phyloP scores from a whole-genome alignment of 2,797 vertebrate genomes.

The Iguana delicatissima region DNA sequence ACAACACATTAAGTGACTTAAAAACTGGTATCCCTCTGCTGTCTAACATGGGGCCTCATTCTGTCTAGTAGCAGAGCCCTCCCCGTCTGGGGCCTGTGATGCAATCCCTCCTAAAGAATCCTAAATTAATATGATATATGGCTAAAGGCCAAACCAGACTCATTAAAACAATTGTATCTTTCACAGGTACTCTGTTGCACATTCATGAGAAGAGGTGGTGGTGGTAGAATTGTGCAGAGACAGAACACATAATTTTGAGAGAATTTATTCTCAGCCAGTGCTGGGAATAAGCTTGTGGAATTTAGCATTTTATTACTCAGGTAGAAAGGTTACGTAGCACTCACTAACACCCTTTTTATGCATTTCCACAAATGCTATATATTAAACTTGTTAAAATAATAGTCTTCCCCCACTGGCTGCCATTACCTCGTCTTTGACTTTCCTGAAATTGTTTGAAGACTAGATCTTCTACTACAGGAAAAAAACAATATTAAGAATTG shows the following conservation, averaged over 20 bases:
- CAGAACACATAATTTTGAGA: slow-evolving; percentile 36
- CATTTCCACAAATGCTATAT: slow-evolving; percentile 51
- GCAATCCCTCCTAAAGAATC: not conserved
- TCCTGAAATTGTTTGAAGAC: slow-evolving; percentile 25
- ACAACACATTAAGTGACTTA: no score
- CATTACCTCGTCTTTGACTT: slow-evolving; percentile 20
- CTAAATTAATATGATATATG: slow-evolving; percentile 1
- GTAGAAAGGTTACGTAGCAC: slow-evolving; percentile 42
- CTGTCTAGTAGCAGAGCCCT: no score
- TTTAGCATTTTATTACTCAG: slow-evolving; percentile 43
- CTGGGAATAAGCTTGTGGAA: slow-evolving; percentile 42
- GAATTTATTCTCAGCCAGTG: slow-evolving; percentile 32
- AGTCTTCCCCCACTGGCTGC: not conserved
- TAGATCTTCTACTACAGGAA: not conserved
- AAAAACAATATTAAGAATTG: slow-evolving; percentile 12
- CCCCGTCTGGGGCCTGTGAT: fast-evolving
- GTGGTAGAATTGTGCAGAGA: slow-evolving; percentile 41
- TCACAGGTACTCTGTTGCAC: slow-evolving; percentile 22
- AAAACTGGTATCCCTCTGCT: no score
- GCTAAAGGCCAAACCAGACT: not conserved
- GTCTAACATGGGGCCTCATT: no score
- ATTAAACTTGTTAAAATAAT: slow-evolving; percentile 58
- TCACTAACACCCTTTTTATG: slow-evolving; percentile 51
- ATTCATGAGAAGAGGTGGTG: slow-evolving; percentile 13
- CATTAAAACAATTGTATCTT: slow-evolving; percentile 39